Conservation (phyloP, 1,140 invertebrate species). For the Lanistes nyassanus region DNA sequence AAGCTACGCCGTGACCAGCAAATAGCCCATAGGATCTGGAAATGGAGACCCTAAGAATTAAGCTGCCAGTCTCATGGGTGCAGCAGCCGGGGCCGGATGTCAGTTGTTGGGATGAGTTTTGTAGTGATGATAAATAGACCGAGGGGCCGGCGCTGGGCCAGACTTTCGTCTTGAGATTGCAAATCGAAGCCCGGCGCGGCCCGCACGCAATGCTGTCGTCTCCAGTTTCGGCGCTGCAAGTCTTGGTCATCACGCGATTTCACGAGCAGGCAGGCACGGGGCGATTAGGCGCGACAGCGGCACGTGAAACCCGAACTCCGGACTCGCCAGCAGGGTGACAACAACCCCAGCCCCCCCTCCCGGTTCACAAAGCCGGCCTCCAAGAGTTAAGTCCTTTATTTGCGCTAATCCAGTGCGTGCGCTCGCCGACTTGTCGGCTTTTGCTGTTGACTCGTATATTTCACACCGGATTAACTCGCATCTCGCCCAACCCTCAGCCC, state of each 20-base stretch:
- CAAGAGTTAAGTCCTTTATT: constrained; percentile 10
- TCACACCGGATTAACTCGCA: constrained; percentile 11
- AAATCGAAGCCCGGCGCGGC: constrained; percentile 23
- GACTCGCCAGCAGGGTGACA: too few relatives aligned
- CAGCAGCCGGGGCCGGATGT: constrained; percentile 15
- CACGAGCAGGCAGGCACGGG: constrained; percentile 1
- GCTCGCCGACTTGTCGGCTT: constrained; percentile 11
- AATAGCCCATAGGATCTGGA: too few relatives aligned
- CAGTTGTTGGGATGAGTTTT: constrained; percentile 27
- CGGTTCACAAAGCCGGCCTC: too few relatives aligned
- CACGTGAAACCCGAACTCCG: constrained; percentile 16
- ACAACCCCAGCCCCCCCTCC: too few relatives aligned
- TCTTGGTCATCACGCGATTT: constrained; percentile 16
- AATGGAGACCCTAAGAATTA: too few relatives aligned
- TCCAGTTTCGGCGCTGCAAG: constrained; percentile 13
- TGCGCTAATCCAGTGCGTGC: constrained; percentile 13
- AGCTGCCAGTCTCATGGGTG: too few relatives aligned
- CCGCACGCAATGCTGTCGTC: constrained; percentile 25
- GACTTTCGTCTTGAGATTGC: constrained; percentile 24
- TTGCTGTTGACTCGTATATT: constrained; percentile 21
- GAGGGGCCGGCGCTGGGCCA: constrained; percentile 10
- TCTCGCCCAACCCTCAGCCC: not conserved
- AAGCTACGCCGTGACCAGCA: too few relatives aligned
- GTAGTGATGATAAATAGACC: constrained; percentile 29
- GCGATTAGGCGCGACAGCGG: constrained; percentile 19